A percentile compares a stretch with the other conserved stretches of the same genome.
Conservation (phyloP, 2,888 invertebrate genomes). For the Sesamia inferens region DNA sequence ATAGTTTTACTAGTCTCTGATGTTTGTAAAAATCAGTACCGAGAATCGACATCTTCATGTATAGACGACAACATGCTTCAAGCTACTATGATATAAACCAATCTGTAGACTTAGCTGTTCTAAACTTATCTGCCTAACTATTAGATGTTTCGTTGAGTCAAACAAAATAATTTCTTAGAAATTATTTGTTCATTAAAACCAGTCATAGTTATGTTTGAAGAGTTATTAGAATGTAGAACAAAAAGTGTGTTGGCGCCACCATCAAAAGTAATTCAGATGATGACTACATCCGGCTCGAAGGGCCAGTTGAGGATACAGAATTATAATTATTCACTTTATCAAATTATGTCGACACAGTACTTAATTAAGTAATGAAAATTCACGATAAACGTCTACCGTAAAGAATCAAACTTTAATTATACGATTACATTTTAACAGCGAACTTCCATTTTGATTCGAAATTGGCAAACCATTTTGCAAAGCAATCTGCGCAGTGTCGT, state of each 20-base stretch:
- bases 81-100: not conserved
- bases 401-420: slow-evolving; percentile 29
- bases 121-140: not conserved
- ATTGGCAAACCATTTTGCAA: slow-evolving; percentile 46
- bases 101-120: slow-evolving; percentile 5
- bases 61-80: too few species aligned
- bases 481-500: slow-evolving; percentile 42
- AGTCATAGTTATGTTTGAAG: slow-evolving; percentile 5
- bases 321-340: not conserved
- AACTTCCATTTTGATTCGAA: slow-evolving; percentile 34
- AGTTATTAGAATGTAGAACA: slow-evolving; percentile 12
- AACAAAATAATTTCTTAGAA: slow-evolving; percentile 12
- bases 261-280: not conserved
- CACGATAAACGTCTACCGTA: slow-evolving; percentile 4
- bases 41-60: not conserved
- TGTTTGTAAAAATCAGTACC: not conserved
- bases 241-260: slow-evolving; percentile 4
- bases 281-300: not conserved
- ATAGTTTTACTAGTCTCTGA: not conserved
- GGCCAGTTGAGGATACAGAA: not conserved
- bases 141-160: slow-evolving; percentile 5
- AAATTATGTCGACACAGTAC: not conserved
- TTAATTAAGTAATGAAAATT: not conserved
- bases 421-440: slow-evolving; percentile 27
- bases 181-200: slow-evolving; percentile 22